A percentile compares a stretch with the other conserved stretches of the same genome.
Evolutionary conservation across 2,113 vertebrate species (phyloP).

Genomic region (Microcebus griseorufus): DNA sequence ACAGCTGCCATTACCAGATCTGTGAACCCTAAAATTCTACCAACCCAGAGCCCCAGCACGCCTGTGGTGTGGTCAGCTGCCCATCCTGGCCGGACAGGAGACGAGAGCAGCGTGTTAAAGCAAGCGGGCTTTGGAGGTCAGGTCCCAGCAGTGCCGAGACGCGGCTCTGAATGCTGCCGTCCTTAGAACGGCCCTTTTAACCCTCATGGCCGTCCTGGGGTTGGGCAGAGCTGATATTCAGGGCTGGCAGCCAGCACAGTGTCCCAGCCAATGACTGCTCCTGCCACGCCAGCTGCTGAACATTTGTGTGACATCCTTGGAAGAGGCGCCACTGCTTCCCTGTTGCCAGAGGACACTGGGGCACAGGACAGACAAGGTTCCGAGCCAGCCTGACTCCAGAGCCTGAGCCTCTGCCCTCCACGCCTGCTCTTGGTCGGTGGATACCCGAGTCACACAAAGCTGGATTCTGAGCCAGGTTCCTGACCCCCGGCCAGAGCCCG

Average conservation of each 20-base stretch:
- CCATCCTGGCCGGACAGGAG: neutral
- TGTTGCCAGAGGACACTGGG: neutral
- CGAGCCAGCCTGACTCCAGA: neutral
- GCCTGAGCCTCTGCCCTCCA: fast-evolving
- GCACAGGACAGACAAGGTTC: neutral
- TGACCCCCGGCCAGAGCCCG: fast-evolving
- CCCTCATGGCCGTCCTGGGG: neutral
- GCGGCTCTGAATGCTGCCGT: neutral
- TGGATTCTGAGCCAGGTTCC: neutral
- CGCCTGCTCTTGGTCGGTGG: neutral
- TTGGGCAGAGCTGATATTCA: neutral
- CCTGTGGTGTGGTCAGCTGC: neutral
- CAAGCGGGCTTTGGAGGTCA: neutral
- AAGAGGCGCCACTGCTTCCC: neutral
- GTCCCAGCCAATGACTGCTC: neutral
- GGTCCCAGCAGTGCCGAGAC: neutral
- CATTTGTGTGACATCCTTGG: neutral
- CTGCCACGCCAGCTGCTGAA: neutral
- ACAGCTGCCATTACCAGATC: neutral
- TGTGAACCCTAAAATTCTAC: neutral
- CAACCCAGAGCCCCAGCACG: neutral
- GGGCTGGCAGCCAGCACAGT: fast-evolving
- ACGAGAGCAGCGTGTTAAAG: neutral
- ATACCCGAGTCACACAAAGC: neutral
- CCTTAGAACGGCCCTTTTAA: neutral